Base-by-base conservation (phyloP, 1,140 invertebrate species). In the Drosophila tani region DNA sequence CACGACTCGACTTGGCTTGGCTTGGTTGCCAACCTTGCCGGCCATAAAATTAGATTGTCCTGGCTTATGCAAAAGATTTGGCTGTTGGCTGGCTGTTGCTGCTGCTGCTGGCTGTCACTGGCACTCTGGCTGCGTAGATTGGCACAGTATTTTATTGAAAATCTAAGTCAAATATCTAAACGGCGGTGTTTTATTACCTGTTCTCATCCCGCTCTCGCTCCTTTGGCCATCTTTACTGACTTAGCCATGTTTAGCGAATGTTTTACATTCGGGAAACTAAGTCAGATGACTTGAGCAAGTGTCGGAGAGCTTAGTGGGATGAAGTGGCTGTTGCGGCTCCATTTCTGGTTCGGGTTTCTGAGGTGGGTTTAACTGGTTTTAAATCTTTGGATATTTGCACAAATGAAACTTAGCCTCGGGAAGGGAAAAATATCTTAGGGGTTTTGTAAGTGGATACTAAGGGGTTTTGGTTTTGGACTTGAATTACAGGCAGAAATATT, bases 31-130 rank as follows among this genome's bases (percentile, higher is more conserved):
- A 46, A 49, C 27, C 50, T 49, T 27, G 62, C 62, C 40, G 62
- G 76, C 83, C 73, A 87, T 87, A 84, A 87, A 87, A 87, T 87
- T 88, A 83, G 84, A 87, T 87, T 87, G 83, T 88, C 81, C 79
- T 67, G 77, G 84, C 81, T 87, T 87, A 87, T 83, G 77, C 64
- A 64, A 78, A 79, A 69, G 77, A 85, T 85, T 85, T 82, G 46
- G 75, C 27, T 47, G 8, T 32, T 32, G 76, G 46, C 47, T 80
- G 63, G 59, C 67, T 62, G 58, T 27, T 49, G 41, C 21, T 43
- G 41, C 41, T 41, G 14, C 43, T 2, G 11, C 40, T 32, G n/a
- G 27, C 62, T 65, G 64, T 68, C 68, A 55, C 49, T 60, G 17
- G 58, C 65, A 67, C 5, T 49, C 50, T 68, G 35, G 57, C 46